phyloP scores from a whole-genome alignment of 2,113 vertebrate genomes.

The Ophthalmolycus amberensis region DNA sequence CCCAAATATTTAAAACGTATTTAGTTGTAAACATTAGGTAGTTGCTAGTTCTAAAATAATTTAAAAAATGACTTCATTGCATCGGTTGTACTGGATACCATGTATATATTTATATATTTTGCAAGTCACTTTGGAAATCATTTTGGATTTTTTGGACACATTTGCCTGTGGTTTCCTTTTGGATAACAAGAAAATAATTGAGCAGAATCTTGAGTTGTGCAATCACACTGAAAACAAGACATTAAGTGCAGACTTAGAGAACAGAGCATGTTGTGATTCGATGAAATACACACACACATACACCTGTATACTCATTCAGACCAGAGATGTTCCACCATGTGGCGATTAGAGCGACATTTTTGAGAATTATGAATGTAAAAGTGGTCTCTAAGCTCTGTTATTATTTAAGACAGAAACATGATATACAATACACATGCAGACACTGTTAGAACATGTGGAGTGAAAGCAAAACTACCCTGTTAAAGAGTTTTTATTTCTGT shows the following conservation, averaged over 20 bases:
- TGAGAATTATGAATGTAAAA: not conserved
- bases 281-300: not conserved
- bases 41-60: not conserved
- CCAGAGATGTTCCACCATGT: not conserved
- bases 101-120: not conserved
- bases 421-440: not conserved
- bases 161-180: not conserved
- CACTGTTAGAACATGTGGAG: constrained; percentile 15
- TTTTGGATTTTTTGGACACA: not conserved
- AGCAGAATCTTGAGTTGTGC: not conserved
- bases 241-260: not conserved
- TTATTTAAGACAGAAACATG: not conserved
- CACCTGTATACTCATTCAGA: not conserved
- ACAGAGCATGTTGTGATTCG: not conserved
- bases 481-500: constrained; percentile 3
- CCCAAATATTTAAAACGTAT: not conserved
- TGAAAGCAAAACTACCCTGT: constrained; percentile 1
- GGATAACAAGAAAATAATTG: not conserved
- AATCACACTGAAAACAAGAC: not conserved
- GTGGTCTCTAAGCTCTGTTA: not conserved
- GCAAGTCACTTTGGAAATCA: not conserved
- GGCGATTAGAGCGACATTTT: not conserved
- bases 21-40: not conserved
- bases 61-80: not conserved
- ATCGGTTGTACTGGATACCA: not conserved